Conservation (phyloP, 23 tunicate species). For the Oikopleura albicans region DNA sequence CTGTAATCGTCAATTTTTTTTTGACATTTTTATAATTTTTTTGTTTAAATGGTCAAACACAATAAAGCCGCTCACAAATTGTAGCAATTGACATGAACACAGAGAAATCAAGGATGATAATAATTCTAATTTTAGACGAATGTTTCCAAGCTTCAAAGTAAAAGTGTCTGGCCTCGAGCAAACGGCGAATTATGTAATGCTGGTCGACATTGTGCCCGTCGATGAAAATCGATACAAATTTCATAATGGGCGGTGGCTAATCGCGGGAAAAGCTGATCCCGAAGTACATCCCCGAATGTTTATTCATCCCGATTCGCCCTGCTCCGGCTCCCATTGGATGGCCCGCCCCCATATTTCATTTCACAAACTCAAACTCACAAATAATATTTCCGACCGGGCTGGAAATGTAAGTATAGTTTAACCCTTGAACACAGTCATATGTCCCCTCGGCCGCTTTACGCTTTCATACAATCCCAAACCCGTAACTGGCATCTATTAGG, state of each 20-base stretch:
- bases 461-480: too few relatives aligned
- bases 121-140: slow-evolving; percentile 16
- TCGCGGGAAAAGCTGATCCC: slow-evolving; percentile 14
- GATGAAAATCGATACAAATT: slow-evolving; percentile 16
- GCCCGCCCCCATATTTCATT: slow-evolving; percentile 8
- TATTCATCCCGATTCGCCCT: slow-evolving; percentile 17
- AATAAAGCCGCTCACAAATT: too few relatives aligned
- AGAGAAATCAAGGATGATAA: too few relatives aligned
- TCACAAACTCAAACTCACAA: slow-evolving; percentile 12
- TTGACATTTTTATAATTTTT: not conserved
- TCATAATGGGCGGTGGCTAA: slow-evolving; percentile 12
- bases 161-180: slow-evolving; percentile 6
- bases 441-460: too few relatives aligned
- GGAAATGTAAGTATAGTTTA: not conserved
- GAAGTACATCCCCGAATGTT: slow-evolving; percentile 12
- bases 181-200: not conserved
- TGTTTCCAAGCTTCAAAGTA: slow-evolving; percentile 18
- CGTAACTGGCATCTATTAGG: too few relatives aligned
- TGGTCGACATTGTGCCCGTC: slow-evolving; percentile 11
- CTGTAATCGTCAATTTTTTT: too few relatives aligned
- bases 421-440: too few relatives aligned
- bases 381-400: slow-evolving; percentile 3
- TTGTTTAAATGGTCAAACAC: too few relatives aligned
- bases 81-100: too few relatives aligned
- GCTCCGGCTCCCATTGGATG: slow-evolving; percentile 15